These are phyloP conservation scores for Salvelinus alpinus DNA, from an alignment of 2,113 vertebrate species.

Conservation along the genomic window DNA sequence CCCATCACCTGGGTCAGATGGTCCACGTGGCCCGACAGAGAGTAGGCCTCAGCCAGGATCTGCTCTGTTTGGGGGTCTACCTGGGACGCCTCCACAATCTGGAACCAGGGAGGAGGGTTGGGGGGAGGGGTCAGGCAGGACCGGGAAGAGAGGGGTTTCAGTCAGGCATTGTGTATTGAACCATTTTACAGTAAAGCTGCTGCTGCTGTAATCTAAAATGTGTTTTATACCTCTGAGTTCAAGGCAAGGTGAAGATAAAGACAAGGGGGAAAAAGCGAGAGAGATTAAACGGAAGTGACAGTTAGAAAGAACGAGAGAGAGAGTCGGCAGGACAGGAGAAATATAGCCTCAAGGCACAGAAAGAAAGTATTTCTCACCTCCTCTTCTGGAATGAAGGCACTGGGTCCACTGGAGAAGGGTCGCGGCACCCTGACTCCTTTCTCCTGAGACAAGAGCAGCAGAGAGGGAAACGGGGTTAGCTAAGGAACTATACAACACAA, in stretches of 20 bases:
- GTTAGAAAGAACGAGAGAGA: too few relatives aligned
- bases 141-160: neutral
- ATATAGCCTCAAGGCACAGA: neutral
- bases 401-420: constrained; percentile 81
- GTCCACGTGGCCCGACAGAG: constrained; percentile 79
- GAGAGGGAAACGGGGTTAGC: too few relatives aligned
- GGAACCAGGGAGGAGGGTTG: neutral
- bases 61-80: constrained; percentile 78
- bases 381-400: constrained; percentile 87
- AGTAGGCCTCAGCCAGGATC: constrained; percentile 77
- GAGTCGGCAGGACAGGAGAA: neutral
- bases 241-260: neutral
- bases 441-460: constrained; percentile 62
- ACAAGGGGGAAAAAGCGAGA: neutral
- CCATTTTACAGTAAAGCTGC: neutral
- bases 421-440: constrained; percentile 77
- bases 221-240: neutral
- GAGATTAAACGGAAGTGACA: too few relatives aligned
- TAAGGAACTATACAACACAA: too few relatives aligned
- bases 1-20: constrained; percentile 84
- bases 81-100: constrained; percentile 79
- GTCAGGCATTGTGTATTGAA: neutral
- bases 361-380: constrained; percentile 68
- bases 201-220: neutral
- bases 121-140: too few relatives aligned